A percentile compares a stretch with the other conserved stretches of the same genome.
These are phyloP conservation scores for Paracyclopina nana DNA, from an alignment of 1,140 invertebrate species.

Conservation along the genomic window DNA sequence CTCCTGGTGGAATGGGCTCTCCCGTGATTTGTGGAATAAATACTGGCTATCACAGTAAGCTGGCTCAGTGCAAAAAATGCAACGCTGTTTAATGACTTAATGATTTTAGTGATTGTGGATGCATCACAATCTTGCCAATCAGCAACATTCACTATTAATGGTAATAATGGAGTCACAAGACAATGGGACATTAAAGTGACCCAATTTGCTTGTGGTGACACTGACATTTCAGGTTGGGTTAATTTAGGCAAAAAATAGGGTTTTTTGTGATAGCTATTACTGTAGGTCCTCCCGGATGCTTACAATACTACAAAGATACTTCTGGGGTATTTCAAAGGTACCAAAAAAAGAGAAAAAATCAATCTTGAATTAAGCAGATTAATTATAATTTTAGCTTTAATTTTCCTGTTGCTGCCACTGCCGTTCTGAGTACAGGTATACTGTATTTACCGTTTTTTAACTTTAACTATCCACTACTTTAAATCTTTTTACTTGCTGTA, in stretches of 20 bases:
- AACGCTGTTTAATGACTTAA: not conserved
- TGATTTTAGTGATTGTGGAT: not conserved
- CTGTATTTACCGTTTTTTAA: no score
- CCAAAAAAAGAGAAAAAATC: no score
- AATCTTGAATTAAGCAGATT: no score
- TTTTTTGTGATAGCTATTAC: not conserved
- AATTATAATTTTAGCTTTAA: no score
- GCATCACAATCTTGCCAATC: not conserved
- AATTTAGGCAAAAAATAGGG: not conserved
- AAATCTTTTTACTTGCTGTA: no score
- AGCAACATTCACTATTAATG: not conserved
- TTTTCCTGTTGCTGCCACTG: no score
- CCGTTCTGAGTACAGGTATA: no score
- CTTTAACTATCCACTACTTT: no score
- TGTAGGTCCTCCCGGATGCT: not conserved
- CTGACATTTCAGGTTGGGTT: not conserved
- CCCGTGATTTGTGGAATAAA: slow-evolving; percentile 1
- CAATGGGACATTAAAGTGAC: slow-evolving; percentile 1
- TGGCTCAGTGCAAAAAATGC: not conserved
- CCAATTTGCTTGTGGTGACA: not conserved
- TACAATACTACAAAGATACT: no score
- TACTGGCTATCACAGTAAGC: not conserved
- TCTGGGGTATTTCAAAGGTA: no score
- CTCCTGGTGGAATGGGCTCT: not conserved
- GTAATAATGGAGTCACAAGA: not conserved